phyloP scores from a whole-genome alignment of 1,140 invertebrate species.

The Ylistrum balloti region DNA sequence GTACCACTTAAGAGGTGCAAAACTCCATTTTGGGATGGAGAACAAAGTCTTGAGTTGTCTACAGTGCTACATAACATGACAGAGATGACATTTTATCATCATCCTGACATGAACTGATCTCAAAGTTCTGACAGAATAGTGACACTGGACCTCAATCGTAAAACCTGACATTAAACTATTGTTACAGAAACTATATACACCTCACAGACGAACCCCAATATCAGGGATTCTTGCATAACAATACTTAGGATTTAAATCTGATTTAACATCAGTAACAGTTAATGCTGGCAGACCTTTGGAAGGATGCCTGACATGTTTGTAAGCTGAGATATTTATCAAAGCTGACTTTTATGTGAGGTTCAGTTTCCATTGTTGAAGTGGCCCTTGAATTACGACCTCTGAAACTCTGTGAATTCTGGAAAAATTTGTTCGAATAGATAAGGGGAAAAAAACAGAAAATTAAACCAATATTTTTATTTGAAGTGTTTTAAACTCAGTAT shows the following conservation, averaged over 20 bases:
- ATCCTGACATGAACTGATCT: not conserved
- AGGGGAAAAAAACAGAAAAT: too few species aligned
- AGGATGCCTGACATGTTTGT: not conserved
- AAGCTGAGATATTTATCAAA: not conserved
- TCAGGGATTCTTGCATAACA: not conserved
- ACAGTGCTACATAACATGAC: not conserved
- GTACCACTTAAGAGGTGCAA: conserved; percentile 26
- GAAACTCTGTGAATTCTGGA: not conserved
- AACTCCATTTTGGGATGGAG: not conserved
- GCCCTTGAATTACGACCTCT: not conserved
- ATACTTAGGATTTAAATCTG: not conserved
- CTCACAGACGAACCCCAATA: not conserved
- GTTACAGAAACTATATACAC: not conserved
- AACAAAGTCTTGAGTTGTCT: not conserved
- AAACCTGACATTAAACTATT: too few species aligned
- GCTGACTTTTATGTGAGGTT: not conserved
- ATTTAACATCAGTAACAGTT: not conserved
- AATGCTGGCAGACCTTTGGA: not conserved
- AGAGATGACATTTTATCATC: not conserved
- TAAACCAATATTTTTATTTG: too few species aligned
- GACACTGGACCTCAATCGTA: not conserved
- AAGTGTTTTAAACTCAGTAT: too few species aligned
- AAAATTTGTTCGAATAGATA: too few species aligned
- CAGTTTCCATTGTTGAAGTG: conserved; percentile 37
- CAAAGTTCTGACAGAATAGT: not conserved